A percentile compares a stretch with the other conserved stretches of the same genome.
These are phyloP conservation scores for Nettapus auritus DNA, from an alignment of 2,113 vertebrate species.

Conservation along the genomic window DNA sequence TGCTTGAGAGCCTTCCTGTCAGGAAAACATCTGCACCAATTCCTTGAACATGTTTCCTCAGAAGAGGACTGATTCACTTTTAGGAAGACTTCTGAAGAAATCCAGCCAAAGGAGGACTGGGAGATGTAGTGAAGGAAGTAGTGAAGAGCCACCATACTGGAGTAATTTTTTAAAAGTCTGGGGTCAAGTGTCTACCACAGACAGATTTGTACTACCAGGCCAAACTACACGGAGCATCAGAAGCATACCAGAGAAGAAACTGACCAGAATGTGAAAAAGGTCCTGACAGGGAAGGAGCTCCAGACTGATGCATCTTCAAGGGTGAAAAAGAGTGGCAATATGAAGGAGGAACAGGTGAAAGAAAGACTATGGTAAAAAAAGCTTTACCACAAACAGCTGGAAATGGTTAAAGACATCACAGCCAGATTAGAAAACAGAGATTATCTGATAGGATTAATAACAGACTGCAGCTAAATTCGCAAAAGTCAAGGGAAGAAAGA, in stretches of 20 bases:
- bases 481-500: background rate
- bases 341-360: background rate
- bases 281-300: background rate
- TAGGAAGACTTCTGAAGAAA: background rate
- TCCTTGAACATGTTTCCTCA: background rate
- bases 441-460: background rate
- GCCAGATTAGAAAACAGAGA: background rate
- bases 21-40: background rate
- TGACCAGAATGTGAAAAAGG: background rate
- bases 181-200: background rate
- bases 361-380: background rate
- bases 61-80: background rate
- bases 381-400: background rate
- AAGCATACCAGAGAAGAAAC: background rate
- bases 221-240: background rate
- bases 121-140: background rate
- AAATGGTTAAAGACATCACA: background rate
- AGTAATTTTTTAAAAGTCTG: background rate
- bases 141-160: background rate
- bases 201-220: background rate
- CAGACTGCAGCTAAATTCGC: background rate
- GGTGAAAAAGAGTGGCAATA: background rate
- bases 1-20: background rate
- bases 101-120: background rate
- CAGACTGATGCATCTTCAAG: accelerated